These are phyloP conservation scores for Ptychochromis oligacanthus DNA, from an alignment of 2,113 vertebrate genomes.

Conservation along the genomic window DNA sequence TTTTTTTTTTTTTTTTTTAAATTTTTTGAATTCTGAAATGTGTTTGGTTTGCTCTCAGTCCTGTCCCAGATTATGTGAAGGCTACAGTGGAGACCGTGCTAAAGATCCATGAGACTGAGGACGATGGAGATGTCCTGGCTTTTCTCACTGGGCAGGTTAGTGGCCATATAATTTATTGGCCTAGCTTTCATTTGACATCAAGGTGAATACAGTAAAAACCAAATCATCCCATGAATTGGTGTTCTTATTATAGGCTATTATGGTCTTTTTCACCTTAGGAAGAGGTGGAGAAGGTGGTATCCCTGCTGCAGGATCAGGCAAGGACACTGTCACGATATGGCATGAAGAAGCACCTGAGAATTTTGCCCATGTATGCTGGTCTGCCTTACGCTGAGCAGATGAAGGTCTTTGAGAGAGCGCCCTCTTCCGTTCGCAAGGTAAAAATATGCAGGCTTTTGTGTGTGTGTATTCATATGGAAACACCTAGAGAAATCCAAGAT, in stretches of 20 bases:
- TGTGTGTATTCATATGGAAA: background rate
- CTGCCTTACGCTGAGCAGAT: conserved; percentile 94
- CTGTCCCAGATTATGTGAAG: conserved; percentile 97
- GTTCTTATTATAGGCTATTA: background rate
- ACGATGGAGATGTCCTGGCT: conserved; percentile 92
- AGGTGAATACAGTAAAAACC: background rate
- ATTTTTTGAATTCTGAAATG: background rate
- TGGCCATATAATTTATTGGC: background rate
- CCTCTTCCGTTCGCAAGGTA: conserved; percentile 92
- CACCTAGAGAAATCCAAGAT: background rate
- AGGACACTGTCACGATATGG: conserved; percentile 88
- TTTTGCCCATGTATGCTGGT: conserved; percentile 97
- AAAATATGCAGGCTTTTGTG: conserved; percentile 7
- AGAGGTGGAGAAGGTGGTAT: conserved; percentile 95
- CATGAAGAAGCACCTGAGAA: conserved; percentile 93
- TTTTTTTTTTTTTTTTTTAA: background rate
- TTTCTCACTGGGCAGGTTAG: conserved; percentile 97
- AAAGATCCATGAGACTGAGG: conserved; percentile 96
- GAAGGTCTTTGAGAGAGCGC: conserved; percentile 92
- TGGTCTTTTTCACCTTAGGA: conserved; percentile 79
- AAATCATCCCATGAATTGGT: background rate
- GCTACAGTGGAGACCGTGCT: conserved; percentile 96
- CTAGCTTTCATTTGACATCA: background rate
- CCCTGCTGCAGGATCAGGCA: conserved; percentile 92
- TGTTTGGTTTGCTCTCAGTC: conserved; percentile 76